These are phyloP conservation scores for Rhabdomys dilectus DNA, from an alignment of 2,113 vertebrate species.

Conservation along the genomic window DNA sequence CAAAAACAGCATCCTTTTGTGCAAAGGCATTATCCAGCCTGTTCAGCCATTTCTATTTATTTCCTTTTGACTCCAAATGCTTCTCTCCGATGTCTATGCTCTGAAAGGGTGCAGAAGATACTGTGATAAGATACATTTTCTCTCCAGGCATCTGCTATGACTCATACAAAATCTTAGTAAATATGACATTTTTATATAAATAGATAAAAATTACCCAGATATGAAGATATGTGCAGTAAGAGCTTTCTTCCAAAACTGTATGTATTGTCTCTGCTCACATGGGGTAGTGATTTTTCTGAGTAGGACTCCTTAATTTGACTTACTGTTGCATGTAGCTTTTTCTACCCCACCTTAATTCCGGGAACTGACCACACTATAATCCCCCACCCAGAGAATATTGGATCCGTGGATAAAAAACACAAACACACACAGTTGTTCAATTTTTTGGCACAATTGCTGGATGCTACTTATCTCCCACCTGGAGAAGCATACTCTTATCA, in stretches of 20 bases:
- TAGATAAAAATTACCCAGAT: neutral
- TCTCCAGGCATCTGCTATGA: neutral
- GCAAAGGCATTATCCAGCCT: neutral
- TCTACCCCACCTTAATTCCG: no score
- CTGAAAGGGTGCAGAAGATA: neutral
- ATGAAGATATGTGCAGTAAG: neutral
- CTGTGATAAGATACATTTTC: slow-evolving; percentile 14
- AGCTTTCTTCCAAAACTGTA: neutral
- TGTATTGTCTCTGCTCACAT: neutral
- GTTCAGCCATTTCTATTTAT: slow-evolving; percentile 12
- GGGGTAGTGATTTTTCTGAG: neutral
- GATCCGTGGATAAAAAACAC: no score
- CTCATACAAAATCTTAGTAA: slow-evolving; percentile 14
- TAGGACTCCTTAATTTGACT: neutral
- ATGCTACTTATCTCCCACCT: no score
- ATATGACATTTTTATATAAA: slow-evolving; percentile 2
- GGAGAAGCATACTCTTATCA: no score
- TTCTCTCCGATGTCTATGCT: neutral
- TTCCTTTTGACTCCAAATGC: neutral
- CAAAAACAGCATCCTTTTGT: neutral
- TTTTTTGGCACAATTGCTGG: no score
- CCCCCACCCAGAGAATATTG: no score
- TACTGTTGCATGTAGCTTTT: no score
- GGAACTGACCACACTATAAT: no score
- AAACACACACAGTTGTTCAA: no score